Conservation (phyloP, 2,797 vertebrate species). For the Characodon lateralis region DNA sequence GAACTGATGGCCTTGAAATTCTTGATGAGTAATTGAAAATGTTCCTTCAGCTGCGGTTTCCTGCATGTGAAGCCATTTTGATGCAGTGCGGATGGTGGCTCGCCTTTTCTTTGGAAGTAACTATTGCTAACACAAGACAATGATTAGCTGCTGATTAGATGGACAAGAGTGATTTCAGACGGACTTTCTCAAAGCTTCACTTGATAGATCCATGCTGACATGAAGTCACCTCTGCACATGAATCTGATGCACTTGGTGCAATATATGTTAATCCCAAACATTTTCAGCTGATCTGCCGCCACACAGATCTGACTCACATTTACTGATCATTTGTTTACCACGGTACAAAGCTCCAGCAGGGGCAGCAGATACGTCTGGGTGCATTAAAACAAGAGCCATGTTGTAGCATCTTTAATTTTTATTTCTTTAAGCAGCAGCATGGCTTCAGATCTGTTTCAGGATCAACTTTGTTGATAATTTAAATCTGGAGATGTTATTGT, state of each 20-base stretch:
- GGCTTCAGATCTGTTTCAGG: neutral
- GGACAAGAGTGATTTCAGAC: no score
- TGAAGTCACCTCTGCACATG: neutral
- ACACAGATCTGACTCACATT: neutral
- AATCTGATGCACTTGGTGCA: neutral
- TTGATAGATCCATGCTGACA: neutral
- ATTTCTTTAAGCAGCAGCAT: neutral
- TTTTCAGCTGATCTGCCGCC: neutral
- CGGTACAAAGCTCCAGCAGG: neutral
- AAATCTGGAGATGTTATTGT: neutral
- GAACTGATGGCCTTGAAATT: no score
- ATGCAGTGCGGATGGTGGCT: no score
- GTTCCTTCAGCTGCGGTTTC: no score
- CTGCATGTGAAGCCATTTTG: no score
- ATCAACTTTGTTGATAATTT: neutral
- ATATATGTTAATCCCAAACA: neutral
- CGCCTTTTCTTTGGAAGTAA: no score
- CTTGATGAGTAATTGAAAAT: no score
- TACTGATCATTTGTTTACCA: neutral
- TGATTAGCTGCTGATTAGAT: no score
- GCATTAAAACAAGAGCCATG: neutral
- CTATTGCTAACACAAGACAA: no score
- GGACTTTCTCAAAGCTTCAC: neutral
- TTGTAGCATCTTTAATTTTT: neutral
- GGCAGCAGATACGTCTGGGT: neutral